Evolutionary conservation across 2,113 vertebrate genomes (phyloP), one percentile per base, ranked within the genome.

Genomic region (Climacteris rufus): DNA sequence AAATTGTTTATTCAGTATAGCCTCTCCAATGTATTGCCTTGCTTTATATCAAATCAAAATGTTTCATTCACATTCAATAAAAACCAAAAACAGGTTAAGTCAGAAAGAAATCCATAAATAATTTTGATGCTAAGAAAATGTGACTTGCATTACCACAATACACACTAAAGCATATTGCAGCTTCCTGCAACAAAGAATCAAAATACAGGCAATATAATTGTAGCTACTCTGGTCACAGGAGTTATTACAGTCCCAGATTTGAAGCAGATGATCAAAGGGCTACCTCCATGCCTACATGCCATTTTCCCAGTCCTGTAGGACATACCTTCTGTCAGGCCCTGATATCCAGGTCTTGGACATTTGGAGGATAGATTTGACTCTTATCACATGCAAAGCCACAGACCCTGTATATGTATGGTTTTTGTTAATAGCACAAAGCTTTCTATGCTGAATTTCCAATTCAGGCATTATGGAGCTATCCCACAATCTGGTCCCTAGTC

Each of bases 11-110:
- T 79, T 69, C 17, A n/a, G 49, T 25, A 39, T 35, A 87, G 63
- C 57, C 75, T 94, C 40, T 79, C 47, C 92, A 91, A 33, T 70
- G 28, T 44, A 35, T 74, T 95, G 35, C 65, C n/a, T 52, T 83
- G 71, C 84, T 75, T 81, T 89, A 56, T 37, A 76, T 71, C 33
- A 90, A 90, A 93, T 90, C 56, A 91, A 95, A 97, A 61, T 37
- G 27, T 59, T 95, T 95, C 63, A 79, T 94, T 87, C 56, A 6
- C 71, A 93, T 72, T 40, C 63, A 24, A 33, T 82, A 56, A 95
- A 86, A 90, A 40, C 63, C 31, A 91, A 81, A 88, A 80, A 0
- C 24, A 50, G 31, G 16, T 45, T 44, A 66, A 20, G 23, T 74
- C 71, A 74, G 37, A 70, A 95, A 85, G 56, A 23, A 93, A 91